phyloP scores from a whole-genome alignment of 1,140 invertebrate genomes.

The Apis dorsata region DNA sequence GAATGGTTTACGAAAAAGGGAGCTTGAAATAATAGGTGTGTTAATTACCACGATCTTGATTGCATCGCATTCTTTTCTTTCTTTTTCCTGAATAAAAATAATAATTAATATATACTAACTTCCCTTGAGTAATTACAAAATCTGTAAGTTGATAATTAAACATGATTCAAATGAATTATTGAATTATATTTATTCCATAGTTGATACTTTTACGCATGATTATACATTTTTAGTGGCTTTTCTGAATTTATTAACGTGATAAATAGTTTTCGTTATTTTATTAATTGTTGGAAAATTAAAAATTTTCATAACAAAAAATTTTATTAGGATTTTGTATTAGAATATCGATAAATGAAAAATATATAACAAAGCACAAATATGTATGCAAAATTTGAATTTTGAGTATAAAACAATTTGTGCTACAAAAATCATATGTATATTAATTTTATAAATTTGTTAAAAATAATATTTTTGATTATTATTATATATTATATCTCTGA shows the following conservation, averaged over 20 bases:
- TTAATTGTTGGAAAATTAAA: too few species aligned
- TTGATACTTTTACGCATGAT: background rate
- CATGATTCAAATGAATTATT: background rate
- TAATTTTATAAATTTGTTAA: too few species aligned
- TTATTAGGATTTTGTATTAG: too few species aligned
- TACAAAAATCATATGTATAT: too few species aligned
- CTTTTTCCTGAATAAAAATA: constrained; percentile 19
- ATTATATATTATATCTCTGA: too few species aligned
- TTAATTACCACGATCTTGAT: constrained; percentile 60
- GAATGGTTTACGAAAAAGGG: background rate
- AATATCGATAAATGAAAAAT: too few species aligned
- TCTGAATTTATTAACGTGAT: background rate
- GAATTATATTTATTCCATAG: too few species aligned
- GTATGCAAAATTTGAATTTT: too few species aligned
- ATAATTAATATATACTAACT: constrained; percentile 12
- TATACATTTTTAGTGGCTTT: background rate
- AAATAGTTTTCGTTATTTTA: background rate
- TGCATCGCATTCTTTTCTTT: constrained; percentile 26
- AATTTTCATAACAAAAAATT: too few species aligned
- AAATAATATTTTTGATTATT: too few species aligned
- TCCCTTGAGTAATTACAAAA: constrained; percentile 17
- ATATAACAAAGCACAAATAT: too few species aligned
- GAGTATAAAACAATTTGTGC: too few species aligned
- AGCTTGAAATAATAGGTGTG: constrained; percentile 48
- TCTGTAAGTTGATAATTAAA: constrained; percentile 8